Conservation (phyloP, 2,888 invertebrate genomes). For the Coenonympha glycerion region DNA sequence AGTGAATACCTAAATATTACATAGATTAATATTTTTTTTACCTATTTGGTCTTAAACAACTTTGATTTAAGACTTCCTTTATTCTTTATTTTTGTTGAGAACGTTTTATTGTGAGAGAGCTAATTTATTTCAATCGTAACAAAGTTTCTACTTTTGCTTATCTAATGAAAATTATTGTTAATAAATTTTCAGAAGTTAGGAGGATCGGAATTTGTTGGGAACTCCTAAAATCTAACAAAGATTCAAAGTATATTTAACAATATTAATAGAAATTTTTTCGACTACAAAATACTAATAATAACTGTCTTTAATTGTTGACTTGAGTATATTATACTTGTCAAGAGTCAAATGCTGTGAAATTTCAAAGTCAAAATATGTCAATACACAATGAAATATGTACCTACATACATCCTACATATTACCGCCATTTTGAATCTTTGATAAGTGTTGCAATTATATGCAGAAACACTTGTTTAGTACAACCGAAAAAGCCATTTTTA, state of each 20-base stretch:
- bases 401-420: no score
- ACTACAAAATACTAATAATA: no score
- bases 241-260: not conserved
- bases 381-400: no score
- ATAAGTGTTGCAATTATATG: no score
- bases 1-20: no score
- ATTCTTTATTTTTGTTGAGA: not conserved
- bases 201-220: not conserved
- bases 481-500: no score
- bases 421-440: no score
- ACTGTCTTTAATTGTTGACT: no score
- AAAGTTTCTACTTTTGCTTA: conserved; percentile 1
- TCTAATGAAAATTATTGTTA: conserved; percentile 1
- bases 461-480: no score
- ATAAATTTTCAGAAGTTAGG: not conserved
- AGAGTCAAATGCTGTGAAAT: no score
- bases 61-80: not conserved
- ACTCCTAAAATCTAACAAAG: not conserved
- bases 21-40: not conserved
- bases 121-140: not conserved
- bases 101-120: not conserved
- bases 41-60: not conserved
- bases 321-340: no score
- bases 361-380: no score
- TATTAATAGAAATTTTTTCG: not conserved